Evolutionary conservation across 2,113 vertebrate species (phyloP), one percentile per base, ranked within the genome.

Genomic region (Syrrhaptes paradoxus): DNA sequence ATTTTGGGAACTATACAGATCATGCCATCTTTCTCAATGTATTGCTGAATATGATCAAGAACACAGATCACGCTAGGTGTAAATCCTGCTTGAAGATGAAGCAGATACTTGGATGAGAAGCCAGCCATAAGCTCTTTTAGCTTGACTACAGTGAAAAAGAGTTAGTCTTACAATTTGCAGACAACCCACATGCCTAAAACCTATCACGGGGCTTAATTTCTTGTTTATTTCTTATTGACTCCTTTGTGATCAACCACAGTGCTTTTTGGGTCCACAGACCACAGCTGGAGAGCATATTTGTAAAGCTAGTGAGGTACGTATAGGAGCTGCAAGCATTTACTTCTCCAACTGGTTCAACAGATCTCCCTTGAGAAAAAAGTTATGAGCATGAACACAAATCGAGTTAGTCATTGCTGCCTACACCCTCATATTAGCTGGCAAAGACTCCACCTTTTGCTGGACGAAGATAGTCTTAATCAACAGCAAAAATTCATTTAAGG

Each of bases 381-480:
- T 43, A 57, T 25, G 15, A 90, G 17, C 54, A 85, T 43, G 94
- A 94, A 85, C 2, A 1, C 34, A 82, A 70, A 74, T 4, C 0
- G 26, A 85, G 82, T 80, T 61, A 85, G 74, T 84, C 85, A 59
- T 41, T 62, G 15, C 4, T 77, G 89, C 87, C 93, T 96, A 96
- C 94, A 96, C 96, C 93, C 95, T 70, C 41, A 13, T 55, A 76
- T 55, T 7, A 93, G 71, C 82, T 97, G 96, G 91, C 91, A 94
- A 85, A 91, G 78, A 66, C 87, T 85, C 85, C 59, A 87, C 82
- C 89, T 95, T 91, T 94, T 96, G 96, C 94, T 86, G 59, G 51
- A 51, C 38, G 0, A 63, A 96, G 94, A 97, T 96, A 96, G 92
- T 74, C 87, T 94, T 97, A 97, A 97, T 96, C 95, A 95, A 96